phyloP scores from a whole-genome alignment of 2,113 vertebrate genomes.

The Nematolebias whitei region DNA sequence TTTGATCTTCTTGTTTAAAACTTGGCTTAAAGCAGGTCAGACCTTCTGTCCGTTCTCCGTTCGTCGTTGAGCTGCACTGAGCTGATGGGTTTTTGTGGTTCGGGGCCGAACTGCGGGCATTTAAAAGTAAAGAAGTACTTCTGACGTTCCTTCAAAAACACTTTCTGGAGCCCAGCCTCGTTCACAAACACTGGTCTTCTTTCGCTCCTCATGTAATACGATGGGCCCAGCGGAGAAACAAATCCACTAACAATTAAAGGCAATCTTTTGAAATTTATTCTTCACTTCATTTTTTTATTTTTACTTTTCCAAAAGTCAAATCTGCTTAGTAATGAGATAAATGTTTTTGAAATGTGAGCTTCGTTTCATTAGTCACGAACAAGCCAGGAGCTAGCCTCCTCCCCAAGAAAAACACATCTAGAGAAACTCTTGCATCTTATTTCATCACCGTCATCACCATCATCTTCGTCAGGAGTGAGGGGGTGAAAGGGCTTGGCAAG shows the following conservation, averaged over 20 bases:
- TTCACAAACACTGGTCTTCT: slow-evolving; percentile 51
- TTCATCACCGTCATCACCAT: slow-evolving; percentile 84
- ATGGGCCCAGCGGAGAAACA: slow-evolving; percentile 36
- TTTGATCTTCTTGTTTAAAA: slow-evolving; percentile 41
- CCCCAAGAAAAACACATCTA: slow-evolving; percentile 77
- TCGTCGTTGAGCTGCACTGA: slow-evolving; percentile 9
- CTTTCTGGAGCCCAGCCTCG: slow-evolving; percentile 10
- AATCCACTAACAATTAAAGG: slow-evolving; percentile 70
- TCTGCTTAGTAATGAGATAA: slow-evolving; percentile 83
- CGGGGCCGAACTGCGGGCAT: slow-evolving; percentile 26
- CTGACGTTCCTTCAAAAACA: slow-evolving; percentile 28
- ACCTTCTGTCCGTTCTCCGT: slow-evolving; percentile 13
- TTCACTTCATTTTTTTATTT: slow-evolving; percentile 48
- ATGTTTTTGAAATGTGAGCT: slow-evolving; percentile 81
- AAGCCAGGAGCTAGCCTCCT: slow-evolving; percentile 81
- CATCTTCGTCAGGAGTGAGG: slow-evolving; percentile 80
- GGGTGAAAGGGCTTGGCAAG: slow-evolving; percentile 81
- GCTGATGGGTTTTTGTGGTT: slow-evolving; percentile 34
- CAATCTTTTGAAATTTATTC: slow-evolving; percentile 57
- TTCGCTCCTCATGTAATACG: slow-evolving; percentile 29
- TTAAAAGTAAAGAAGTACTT: slow-evolving; percentile 9
- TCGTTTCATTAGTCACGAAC: slow-evolving; percentile 81
- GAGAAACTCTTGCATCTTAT: slow-evolving; percentile 83
- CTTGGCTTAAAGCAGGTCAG: slow-evolving; percentile 53
- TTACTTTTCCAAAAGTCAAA: slow-evolving; percentile 65